Conservation (phyloP, 1,140 invertebrate species). For the Rhopalosiphum maidis region DNA sequence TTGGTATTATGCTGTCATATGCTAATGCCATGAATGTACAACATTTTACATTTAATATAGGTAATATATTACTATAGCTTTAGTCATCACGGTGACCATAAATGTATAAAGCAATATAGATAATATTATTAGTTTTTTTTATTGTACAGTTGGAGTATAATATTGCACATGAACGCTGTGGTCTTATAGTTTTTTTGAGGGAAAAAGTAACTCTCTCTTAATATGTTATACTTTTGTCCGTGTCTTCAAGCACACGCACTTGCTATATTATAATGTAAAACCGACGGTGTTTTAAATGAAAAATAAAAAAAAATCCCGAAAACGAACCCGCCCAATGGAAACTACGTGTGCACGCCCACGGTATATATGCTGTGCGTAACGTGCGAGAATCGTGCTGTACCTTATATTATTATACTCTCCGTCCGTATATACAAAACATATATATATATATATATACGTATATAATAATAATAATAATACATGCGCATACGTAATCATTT, state of each 20-base stretch:
- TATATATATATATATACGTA: background rate
- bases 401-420: background rate
- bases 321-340: slow-evolving; percentile 29
- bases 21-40: background rate
- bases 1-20: background rate
- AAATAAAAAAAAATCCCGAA: slow-evolving; percentile 20
- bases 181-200: background rate
- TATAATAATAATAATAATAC: slow-evolving; percentile 1
- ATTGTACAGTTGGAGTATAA: background rate
- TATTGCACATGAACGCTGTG: background rate
- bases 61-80: no score
- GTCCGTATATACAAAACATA: background rate
- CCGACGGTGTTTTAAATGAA: background rate
- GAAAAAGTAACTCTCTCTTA: background rate
- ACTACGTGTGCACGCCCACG: slow-evolving; percentile 38
- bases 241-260: background rate
- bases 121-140: background rate
- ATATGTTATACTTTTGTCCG: background rate
- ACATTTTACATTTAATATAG: background rate
- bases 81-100: background rate
- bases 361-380: background rate
- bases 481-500: slow-evolving; percentile 53
- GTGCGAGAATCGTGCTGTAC: slow-evolving; percentile 11
- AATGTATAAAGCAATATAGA: background rate
- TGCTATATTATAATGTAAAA: background rate